Conservation (phyloP, 2,113 vertebrate species). For the Pundamilia nyererei region DNA sequence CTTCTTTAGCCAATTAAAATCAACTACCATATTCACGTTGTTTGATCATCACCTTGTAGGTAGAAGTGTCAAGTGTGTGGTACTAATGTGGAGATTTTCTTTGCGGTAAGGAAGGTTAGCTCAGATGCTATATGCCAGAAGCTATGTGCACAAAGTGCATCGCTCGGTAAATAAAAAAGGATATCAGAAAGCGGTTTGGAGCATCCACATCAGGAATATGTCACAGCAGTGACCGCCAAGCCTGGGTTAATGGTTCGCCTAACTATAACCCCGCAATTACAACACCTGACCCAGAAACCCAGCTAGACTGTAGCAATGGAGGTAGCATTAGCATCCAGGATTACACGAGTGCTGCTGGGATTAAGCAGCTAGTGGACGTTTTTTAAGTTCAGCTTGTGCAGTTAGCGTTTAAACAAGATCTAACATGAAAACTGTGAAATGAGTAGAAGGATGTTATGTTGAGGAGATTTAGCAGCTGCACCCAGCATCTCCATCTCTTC, state of each 20-base stretch:
- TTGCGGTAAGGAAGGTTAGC: background rate
- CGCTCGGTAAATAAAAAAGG: background rate
- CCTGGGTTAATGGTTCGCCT: background rate
- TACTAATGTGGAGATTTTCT: background rate
- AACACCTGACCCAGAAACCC: background rate
- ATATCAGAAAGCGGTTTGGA: background rate
- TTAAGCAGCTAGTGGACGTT: background rate
- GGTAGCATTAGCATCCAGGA: background rate
- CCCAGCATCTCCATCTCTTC: background rate
- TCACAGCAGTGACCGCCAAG: background rate
- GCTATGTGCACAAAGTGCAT: background rate
- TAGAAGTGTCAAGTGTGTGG: background rate
- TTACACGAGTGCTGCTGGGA: background rate
- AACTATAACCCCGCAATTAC: background rate
- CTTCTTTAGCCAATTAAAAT: background rate
- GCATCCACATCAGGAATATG: background rate
- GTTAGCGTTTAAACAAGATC: background rate
- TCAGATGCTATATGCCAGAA: background rate
- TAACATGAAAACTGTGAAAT: background rate
- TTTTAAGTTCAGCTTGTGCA: background rate
- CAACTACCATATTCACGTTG: background rate
- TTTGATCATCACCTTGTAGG: background rate
- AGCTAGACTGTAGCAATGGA: rapidly evolving
- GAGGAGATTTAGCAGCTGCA: background rate
- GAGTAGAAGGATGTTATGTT: background rate